Evolutionary conservation across 2,797 vertebrate genomes (phyloP).

Genomic region (Tarsius wallacei): DNA sequence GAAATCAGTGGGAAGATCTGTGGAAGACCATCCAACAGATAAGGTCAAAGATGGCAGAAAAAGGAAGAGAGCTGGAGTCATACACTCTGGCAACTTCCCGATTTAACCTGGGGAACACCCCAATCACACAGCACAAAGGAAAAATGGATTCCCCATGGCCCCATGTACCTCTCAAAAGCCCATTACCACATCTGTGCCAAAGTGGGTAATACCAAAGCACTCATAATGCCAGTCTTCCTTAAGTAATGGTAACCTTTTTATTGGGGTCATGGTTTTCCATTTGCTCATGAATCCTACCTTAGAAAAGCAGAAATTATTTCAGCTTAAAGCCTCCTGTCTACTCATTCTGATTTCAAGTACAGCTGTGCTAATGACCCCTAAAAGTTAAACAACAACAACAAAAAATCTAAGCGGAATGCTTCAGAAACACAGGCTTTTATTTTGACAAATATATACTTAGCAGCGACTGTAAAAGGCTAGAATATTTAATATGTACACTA

Average conservation of each 20-base stretch:
- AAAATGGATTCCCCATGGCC: background rate
- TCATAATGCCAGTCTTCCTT: background rate
- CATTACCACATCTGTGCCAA: background rate
- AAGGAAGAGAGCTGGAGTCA: background rate
- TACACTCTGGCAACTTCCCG: background rate
- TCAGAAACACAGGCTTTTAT: constrained; percentile 76
- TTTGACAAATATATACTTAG: constrained; percentile 21
- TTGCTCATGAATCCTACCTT: background rate
- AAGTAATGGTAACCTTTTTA: background rate
- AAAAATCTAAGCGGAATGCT: background rate
- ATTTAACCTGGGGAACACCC: background rate
- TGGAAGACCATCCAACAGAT: background rate
- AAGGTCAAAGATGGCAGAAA: background rate
- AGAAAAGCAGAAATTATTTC: background rate
- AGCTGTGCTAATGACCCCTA: background rate
- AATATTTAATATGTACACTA: constrained; percentile 2
- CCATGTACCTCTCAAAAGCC: background rate
- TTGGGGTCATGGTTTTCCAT: background rate
- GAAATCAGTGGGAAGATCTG: background rate
- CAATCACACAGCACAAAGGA: background rate
- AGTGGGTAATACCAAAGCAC: background rate
- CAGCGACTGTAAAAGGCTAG: background rate
- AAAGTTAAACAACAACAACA: constrained; percentile 25
- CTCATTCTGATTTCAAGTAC: background rate
- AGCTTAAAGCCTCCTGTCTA: background rate